A percentile compares a stretch with the other conserved stretches of the same genome.
Conservation (phyloP, 2,888 invertebrate species). For the Aquatica leii region DNA sequence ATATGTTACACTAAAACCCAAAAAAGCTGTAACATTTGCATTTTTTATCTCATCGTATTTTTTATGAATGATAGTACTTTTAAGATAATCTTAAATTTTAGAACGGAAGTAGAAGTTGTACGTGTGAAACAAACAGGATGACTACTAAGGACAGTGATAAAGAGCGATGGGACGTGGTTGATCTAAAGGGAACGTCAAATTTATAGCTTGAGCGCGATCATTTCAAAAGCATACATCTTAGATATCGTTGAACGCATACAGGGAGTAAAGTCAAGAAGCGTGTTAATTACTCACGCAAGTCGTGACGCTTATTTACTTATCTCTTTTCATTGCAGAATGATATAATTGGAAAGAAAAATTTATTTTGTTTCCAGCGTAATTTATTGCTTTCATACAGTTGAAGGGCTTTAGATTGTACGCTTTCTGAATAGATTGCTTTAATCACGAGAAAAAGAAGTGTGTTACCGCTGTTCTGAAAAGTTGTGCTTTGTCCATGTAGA, state of each 20-base stretch:
- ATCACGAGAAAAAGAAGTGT: no score
- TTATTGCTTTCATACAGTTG: no score
- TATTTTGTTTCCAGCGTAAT: no score
- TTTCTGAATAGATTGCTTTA: no score
- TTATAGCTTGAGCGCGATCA: slow-evolving; percentile 54
- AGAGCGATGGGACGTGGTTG: slow-evolving; percentile 57
- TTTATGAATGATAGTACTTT: neutral
- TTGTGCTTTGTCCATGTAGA: no score
- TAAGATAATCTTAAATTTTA: slow-evolving; percentile 11
- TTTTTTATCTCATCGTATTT: no score
- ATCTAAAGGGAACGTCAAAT: slow-evolving; percentile 51
- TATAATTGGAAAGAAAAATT: no score
- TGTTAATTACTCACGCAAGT: slow-evolving; percentile 52
- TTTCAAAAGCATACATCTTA: slow-evolving; percentile 49
- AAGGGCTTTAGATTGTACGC: no score
- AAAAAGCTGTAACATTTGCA: no score
- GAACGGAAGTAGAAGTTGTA: slow-evolving; percentile 13
- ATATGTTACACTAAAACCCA: no score
- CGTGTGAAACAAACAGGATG: slow-evolving; percentile 40
- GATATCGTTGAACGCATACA: slow-evolving; percentile 46
- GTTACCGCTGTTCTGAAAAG: no score
- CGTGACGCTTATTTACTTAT: neutral
- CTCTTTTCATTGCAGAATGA: no score
- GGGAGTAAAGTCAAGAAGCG: slow-evolving; percentile 51
- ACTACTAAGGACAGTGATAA: slow-evolving; percentile 52